Evolutionary conservation across 1,140 invertebrate species (phyloP).

Genomic region (Epicauta chinensis): DNA sequence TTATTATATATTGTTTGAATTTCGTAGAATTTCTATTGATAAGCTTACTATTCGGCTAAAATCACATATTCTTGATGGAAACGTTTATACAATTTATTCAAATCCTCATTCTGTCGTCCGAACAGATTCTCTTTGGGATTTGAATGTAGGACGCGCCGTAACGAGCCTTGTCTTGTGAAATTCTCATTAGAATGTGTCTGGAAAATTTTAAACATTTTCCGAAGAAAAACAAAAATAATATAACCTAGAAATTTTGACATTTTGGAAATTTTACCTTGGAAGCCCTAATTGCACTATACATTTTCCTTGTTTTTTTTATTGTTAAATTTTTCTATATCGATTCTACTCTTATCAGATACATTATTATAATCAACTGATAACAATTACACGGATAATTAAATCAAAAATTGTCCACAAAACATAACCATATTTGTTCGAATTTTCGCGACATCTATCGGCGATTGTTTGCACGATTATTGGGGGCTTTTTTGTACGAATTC

Average conservation of each 20-base stretch:
- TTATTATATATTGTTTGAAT: slow-evolving; percentile 1
- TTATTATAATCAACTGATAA: too few species aligned
- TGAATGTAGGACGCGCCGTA: slow-evolving; percentile 35
- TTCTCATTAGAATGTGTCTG: slow-evolving; percentile 20
- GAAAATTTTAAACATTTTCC: background rate
- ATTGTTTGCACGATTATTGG: too few species aligned
- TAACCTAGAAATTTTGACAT: slow-evolving; percentile 1
- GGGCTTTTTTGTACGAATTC: too few species aligned
- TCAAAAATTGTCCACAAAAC: too few species aligned
- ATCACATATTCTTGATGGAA: slow-evolving; percentile 69
- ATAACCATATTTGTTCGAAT: too few species aligned
- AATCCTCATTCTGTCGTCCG: slow-evolving; percentile 38
- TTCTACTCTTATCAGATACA: too few species aligned
- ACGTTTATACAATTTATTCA: slow-evolving; percentile 37
- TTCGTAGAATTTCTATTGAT: slow-evolving; percentile 10
- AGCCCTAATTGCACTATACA: slow-evolving; percentile 5
- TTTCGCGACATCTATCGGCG: too few species aligned
- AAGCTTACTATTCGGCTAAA: slow-evolving; percentile 70
- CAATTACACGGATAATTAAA: too few species aligned
- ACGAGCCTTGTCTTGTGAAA: slow-evolving; percentile 39
- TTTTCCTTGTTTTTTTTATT: background rate
- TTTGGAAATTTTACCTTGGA: slow-evolving; percentile 8
- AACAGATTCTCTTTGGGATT: slow-evolving; percentile 34
- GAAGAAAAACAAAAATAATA: too few species aligned
- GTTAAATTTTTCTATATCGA: too few species aligned